phyloP scores from a whole-genome alignment of 2,113 vertebrate species.

The Hyla sarda region DNA sequence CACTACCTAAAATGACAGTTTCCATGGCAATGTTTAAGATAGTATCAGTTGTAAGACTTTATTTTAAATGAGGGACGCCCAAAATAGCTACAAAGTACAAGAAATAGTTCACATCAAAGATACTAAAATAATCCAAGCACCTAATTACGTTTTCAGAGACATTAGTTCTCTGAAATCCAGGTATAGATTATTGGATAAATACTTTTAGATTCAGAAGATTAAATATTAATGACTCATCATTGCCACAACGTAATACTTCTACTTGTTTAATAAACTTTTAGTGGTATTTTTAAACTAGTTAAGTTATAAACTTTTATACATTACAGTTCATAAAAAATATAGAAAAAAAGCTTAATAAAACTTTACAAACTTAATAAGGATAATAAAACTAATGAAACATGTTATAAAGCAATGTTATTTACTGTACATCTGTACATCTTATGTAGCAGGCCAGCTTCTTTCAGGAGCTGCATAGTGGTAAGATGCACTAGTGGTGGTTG shows the following conservation, averaged over 20 bases:
- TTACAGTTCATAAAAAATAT: no score
- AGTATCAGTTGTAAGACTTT: slow-evolving; percentile 27
- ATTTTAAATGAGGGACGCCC: background rate
- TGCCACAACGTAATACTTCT: background rate
- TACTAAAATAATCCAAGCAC: slow-evolving; percentile 27
- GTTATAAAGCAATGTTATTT: no score
- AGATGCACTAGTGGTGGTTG: no score
- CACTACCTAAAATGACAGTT: slow-evolving; percentile 13
- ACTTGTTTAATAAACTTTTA: background rate
- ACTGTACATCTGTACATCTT: no score
- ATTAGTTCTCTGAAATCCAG: background rate
- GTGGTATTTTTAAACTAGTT: background rate
- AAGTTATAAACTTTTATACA: no score
- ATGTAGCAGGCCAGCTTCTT: no score
- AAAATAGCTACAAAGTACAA: slow-evolving; percentile 38
- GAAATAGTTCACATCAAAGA: slow-evolving; percentile 28
- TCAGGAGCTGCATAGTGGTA: no score
- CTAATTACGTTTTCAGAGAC: slow-evolving; percentile 5
- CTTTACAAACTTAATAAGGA: no score
- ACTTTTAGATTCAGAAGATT: background rate
- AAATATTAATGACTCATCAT: slow-evolving; percentile 12
- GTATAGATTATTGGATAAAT: slow-evolving; percentile 23
- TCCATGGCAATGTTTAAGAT: slow-evolving; percentile 21
- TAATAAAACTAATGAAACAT: no score
- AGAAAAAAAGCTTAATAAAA: no score